phyloP scores from a whole-genome alignment of 2,113 vertebrate species.

The Aleadryas rufinucha region DNA sequence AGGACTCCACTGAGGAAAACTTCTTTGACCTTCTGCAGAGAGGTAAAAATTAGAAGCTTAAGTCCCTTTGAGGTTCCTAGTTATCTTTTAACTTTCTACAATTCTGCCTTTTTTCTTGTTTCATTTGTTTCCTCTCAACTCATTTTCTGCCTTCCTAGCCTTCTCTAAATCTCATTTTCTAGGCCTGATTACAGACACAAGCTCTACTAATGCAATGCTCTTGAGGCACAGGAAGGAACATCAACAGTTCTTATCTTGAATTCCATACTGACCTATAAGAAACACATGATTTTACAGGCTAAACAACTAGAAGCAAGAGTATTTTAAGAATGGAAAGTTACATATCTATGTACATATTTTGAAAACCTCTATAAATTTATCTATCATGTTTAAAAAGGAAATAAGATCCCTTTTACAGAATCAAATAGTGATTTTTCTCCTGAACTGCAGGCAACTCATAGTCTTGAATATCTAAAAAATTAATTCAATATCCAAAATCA shows the following conservation, averaged over 20 bases:
- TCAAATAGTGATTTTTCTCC: neutral
- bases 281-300: neutral
- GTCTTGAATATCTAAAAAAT: neutral
- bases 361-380: neutral
- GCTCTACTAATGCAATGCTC: neutral
- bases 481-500: neutral
- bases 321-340: neutral
- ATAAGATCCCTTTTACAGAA: neutral
- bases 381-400: neutral
- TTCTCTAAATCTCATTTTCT: neutral
- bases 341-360: accelerated
- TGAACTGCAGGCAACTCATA: neutral
- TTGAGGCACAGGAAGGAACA: neutral
- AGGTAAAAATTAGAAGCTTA: neutral
- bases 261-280: neutral
- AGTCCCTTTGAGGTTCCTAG: neutral
- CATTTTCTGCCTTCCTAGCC: neutral
- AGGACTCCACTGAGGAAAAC: neutral
- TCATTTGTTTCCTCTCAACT: neutral
- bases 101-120: neutral
- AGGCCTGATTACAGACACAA: neutral
- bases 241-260: neutral
- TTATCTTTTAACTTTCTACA: neutral
- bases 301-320: neutral
- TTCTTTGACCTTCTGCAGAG: neutral